Base-by-base conservation (phyloP, 2,113 vertebrate genomes). In the Tursiops truncatus region DNA sequence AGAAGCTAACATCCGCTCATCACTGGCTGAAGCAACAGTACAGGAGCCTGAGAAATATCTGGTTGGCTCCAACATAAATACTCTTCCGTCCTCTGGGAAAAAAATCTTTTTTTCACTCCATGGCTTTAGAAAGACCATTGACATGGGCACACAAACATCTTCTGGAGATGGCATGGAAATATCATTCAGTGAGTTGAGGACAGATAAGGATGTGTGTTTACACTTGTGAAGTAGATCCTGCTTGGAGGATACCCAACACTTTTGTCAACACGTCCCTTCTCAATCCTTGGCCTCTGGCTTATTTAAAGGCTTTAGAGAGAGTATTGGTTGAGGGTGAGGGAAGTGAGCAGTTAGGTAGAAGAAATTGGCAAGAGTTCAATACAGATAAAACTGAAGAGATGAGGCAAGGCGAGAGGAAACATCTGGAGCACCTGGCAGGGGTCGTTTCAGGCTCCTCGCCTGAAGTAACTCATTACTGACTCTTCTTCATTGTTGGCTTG, bases 1-100 rank as follows among this genome's bases (percentile, higher is more conserved):
- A 99, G 98, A 97, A 97, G 91, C 88, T 94, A 86, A 98, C 97
- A 98, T 98, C 98, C 93, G 97, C 95, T 98, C 96, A 97, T 96
- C 96, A 44, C 74, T 83, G 77, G 95, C 85, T 90, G 76, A 96
- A 91, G 91, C 65, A 58, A 96, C 95, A 95, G 87, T 44, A 47
- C 81, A 62, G 13, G 68, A 81, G 31, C 77, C 95, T 80, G 87
- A 17, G 70, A 87, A 96, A 90, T 56, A 73, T 17, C 38, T 87
- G 23, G 44, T 70, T 87, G 86, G 79, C 11, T 74, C 96, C 95
- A 90, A 76, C 9, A 67, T n/a, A 68, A 95, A 94, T 41, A 89
- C 60, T 96, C 88, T 94, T 91, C 91, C 62, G 23, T 76, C 77
- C 95, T 86, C 81, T 53, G 62, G 95, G 47, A 82, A 53, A n/a